Base-by-base conservation (phyloP, 2,113 vertebrate species). In the Anthoscopus minutus region DNA sequence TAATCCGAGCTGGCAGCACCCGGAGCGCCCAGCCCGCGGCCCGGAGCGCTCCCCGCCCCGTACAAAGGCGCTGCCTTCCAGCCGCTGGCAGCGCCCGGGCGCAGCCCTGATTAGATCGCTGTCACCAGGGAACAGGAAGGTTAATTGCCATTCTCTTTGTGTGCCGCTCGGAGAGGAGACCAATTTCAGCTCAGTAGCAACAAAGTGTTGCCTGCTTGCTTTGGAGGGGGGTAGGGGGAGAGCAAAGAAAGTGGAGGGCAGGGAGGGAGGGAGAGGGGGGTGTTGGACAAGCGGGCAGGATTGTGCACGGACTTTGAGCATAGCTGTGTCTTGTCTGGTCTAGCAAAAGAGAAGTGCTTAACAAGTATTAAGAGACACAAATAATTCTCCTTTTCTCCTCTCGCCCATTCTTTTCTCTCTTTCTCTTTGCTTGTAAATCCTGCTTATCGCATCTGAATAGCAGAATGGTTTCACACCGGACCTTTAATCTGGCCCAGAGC, bases 381-480 rank as follows among this genome's bases (percentile, higher is more conserved):
- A 98, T 98, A 98, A 98, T 98, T 98, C 98, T 97, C 94, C 97
- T 95, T 98, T 98, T 98, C 98, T 98, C 97, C 97, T 97, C 95
- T 95, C 1, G 83, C 96, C 97, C 93, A 98, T 98, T 98, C 98
- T 98, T 96, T 94, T 94, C 89, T 97, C 91, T 94, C 95, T 94
- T 96, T 97, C 97, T 96, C 98, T 98, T 98, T 97, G 98, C 98
- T 98, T 98, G 98, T 98, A 98, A 98, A 98, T 98, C 98, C 98
- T 86, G 96, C 98, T 97, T 96, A 98, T 98, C 96, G 97, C 97
- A 98, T 98, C 97, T 98, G 98, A 98, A 98, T 98, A 97, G 98
- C 94, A 93, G 96, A 96, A 97, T 95, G 96, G 97, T 96, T 98
- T 98, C 98, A 97, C 97, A 97, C 93, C 83, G 97, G 97, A 98